Base-by-base conservation (phyloP, 2,797 vertebrate species). In the Enteromius fasciolatus region DNA sequence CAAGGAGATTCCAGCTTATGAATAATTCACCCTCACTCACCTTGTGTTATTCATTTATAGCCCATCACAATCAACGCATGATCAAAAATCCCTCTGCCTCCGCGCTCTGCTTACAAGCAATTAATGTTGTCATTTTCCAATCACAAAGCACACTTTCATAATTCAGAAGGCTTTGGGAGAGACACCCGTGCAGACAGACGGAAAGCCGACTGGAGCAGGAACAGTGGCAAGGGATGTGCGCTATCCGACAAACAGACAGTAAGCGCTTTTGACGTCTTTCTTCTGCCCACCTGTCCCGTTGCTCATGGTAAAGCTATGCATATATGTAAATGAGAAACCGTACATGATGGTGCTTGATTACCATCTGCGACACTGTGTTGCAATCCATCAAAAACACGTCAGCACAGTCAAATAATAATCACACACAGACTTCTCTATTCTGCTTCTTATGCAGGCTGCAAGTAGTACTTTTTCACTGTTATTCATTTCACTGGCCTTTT, bases 1-100 rank as follows among this genome's bases (percentile, higher is more conserved):
- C 80, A 50, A 80, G 83, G 84, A 83, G 87, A 87, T 87, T 89
- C 76, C 76, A 52, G 75, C 85, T 93, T 88, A 92, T 94, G 92
- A 93, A 94, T 94, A 89, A 93, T 94, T 94, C 91, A 93, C 87
- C 88, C 86, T 83, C 87, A 88, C 91, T 93, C 92, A 93, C 92
- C 93, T 92, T 92, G 89, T 92, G 91, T 93, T 94, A 93, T 93
- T 93, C 92, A 93, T 91, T 93, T 85, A 82, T 90, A 90, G 88
- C 90, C 89, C 89, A 90, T 93, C 92, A 93, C 91, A 92, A 92
- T 91, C 92, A 91, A 89, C 88, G 87, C 91, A 92, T 92, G 92
- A 93, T 87, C 85, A 80, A 73, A 92, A 92, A 92, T 89, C 87
- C 87, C 88, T 89, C 91, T 83, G n/a, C 87, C 90, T 88, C 86